Base-by-base conservation (phyloP, 2,797 vertebrate species). In the Hirundo rustica region DNA sequence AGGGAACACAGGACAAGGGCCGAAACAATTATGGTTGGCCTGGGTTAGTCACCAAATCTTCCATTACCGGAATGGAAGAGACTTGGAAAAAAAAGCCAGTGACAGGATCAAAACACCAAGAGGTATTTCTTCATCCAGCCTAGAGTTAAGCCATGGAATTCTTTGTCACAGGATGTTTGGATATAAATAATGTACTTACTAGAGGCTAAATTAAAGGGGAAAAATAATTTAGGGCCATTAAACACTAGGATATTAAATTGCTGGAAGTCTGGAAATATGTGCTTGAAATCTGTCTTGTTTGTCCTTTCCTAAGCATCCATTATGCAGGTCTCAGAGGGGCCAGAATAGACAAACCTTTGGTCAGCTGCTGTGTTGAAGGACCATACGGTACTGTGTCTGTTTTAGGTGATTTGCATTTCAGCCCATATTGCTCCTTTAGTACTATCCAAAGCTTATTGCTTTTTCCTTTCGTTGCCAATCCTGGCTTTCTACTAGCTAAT, bases 321-420 rank as follows among this genome's bases (percentile, higher is more conserved):
- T 36, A 8, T 5, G 30, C 13, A 25, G 20, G 25, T 55, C 29
- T 32, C 73, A 67, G 58, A 74, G 40, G 10, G 30, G 18, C 15
- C 36, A 60, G 54, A 85, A 26, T 1, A 40, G 48, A 23, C 34
- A 34, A 62, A 47, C 18, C 14, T 53, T 34, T 3, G 3, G 13
- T 23, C 44, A 58, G 22, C 58, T 44, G 10, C 81, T 51, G 11
- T 34, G 36, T 15, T 9, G 4, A 48, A 84, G 54, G 13, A 40
- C 36, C 40, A 38, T 26, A 27, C 0, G 0, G 23, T 48, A 60
- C n/a, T 47, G 60, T 18, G 8, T 20, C 18, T 13, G 10, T 68
- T 68, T 78, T 57, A 65, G 26, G 26, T n/a, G 13, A 36, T 12
- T 17, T 74, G 17, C 2, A 2, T 50, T 68, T 51, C 42, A 74